Evolutionary conservation across 2,113 vertebrate species (phyloP), one percentile per base, ranked within the genome.

Genomic region (Noctilio leporinus): DNA sequence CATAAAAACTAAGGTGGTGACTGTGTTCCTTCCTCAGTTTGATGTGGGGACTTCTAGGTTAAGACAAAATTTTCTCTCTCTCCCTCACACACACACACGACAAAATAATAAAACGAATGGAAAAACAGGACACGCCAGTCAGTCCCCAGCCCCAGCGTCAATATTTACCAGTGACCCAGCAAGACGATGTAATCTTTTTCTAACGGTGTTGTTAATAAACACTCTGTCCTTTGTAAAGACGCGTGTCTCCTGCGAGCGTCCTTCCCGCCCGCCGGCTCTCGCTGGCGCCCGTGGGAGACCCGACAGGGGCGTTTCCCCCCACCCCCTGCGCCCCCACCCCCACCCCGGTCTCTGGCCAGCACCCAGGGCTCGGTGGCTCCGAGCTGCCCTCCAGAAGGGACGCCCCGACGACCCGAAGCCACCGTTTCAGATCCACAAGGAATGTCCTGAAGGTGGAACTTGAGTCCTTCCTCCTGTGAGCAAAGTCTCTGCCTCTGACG

Each of bases 201-300:
- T 98, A 98, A 98, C 98, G 97, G 98, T 98, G 98, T 98, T 98
- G 98, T 98, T 98, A 98, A 98, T 98, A 98, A 98, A 98, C 98
- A 98, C 98, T 98, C 98, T 98, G 98, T 98, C 98, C 97, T 98
- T 98, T 98, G 98, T 98, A 98, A 98, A 98, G 98, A 98, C 97
- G 97, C 94, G 91, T 98, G 98, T 98, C 97, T 98, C 95, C 93
- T 47, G 96, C 97, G 93, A 97, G 96, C 93, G 0, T 98, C 98
- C 96, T 98, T 98, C 96, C 97, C 97, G 73, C 75, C 77, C 22
- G 2, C 53, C 75, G 95, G 43, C 91, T n/a, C n/a, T n/a, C n/a
- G 80, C 92, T 93, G 53, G 47, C 83, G 38, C 22, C n/a, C 65
- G 47, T 70, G 88, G 69, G 86, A 93, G 85, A 76, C 73, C 28